These are phyloP conservation scores for Galeopsomyia nigrocyanea DNA, from an alignment of 2,888 invertebrate genomes.

Conservation along the genomic window DNA sequence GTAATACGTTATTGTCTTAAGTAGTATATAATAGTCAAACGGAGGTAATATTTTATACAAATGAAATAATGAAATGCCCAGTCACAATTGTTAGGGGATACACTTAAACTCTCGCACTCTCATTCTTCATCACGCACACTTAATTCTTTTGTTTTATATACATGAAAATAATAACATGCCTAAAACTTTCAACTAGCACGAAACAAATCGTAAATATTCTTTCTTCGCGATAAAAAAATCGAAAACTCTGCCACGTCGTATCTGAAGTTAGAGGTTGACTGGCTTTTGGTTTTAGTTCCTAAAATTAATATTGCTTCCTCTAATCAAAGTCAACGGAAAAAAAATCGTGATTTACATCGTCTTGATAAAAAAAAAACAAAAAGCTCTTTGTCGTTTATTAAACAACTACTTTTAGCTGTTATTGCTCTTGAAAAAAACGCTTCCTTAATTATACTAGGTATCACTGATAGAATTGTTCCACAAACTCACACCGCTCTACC, in stretches of 20 bases:
- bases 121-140: slow-evolving; percentile 2
- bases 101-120: background rate
- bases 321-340: slow-evolving; percentile 3
- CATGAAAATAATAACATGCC: slow-evolving; percentile 53
- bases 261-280: background rate
- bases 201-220: slow-evolving; percentile 47
- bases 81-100: slow-evolving; percentile 33
- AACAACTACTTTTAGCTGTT: no score
- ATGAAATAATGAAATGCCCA: slow-evolving; percentile 52
- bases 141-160: slow-evolving; percentile 46
- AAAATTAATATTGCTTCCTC: slow-evolving; percentile 41
- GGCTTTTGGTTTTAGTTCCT: slow-evolving; percentile 23
- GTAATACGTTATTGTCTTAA: slow-evolving; percentile 23
- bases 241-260: slow-evolving; percentile 22
- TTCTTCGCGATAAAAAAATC: slow-evolving; percentile 43
- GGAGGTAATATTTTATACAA: slow-evolving; percentile 47
- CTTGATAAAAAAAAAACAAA: background rate
- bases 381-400: no score
- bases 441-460: background rate
- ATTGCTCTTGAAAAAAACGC: slow-evolving; percentile 2
- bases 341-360: background rate
- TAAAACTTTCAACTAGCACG: slow-evolving; percentile 49
- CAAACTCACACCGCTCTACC: background rate
- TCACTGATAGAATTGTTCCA: slow-evolving; percentile 17
- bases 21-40: slow-evolving; percentile 27